Evolutionary conservation across 2,888 invertebrate species (phyloP), one percentile per base, ranked within the genome.

Genomic region (Diaphora mendica): DNA sequence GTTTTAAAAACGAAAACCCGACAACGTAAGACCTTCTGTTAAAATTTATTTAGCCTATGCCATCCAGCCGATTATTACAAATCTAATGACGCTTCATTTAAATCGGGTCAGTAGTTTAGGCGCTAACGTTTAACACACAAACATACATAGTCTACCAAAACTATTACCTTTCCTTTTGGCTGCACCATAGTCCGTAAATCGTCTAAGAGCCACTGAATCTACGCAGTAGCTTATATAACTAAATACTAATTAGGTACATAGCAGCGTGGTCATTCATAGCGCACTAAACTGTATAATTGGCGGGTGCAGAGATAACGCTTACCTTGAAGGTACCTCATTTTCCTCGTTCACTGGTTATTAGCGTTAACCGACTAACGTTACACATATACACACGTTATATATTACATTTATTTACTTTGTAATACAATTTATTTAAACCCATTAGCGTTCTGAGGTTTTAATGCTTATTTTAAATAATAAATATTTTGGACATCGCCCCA

Each of bases 241-340:
- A 66, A 39, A 39, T 74, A 71, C 64, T 65, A 71, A 64, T 74
- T 70, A 77, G 33, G 78, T 77, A 80, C 9, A 70, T 73, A 67
- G 51, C 65, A 76, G 64, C 65, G 66, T 69, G 69, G 70, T 68
- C 73, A 75, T 78, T 77, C 72, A 79, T 70, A 62, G 77, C 78
- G 75, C 70, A 74, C 72, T 74, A 64, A 72, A 74, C 68, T 69
- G 55, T 77, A 73, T 73, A 72, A 70, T 67, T 72, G 39, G 65
- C 71, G 71, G 64, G 68, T 70, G 44, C 71, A 72, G n/a, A 79
- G 82, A 82, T 80, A 82, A 84, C 77, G 79, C 73, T 80, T 70
- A 67, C 82, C 84, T 84, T 84, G 82, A 84, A 79, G 77, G 78
- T 64, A 55, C 30, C 67, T 71, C 64, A 77, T 81, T 82, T 79